Evolutionary conservation across 2,888 invertebrate genomes (phyloP).

Genomic region (Brachyptera risi): DNA sequence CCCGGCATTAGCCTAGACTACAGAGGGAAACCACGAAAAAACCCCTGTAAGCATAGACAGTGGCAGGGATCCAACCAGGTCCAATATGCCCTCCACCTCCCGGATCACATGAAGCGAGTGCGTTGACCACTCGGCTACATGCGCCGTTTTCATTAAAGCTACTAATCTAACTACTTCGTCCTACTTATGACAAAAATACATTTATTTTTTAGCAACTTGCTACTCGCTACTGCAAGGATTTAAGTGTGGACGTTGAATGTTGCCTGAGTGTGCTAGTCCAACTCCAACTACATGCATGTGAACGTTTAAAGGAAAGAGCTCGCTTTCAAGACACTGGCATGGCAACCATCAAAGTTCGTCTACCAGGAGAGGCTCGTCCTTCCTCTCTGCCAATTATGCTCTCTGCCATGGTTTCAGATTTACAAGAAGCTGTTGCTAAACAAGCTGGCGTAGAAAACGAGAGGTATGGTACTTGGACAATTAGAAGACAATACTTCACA

Average conservation of each 20-base stretch:
- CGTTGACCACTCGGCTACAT: too few relatives aligned
- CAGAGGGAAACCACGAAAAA: too few relatives aligned
- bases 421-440: constrained; percentile 52
- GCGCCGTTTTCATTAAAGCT: not conserved
- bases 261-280: constrained; percentile 56
- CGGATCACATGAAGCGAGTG: too few relatives aligned
- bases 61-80: too few relatives aligned
- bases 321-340: constrained; percentile 66
- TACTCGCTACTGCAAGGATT: constrained; percentile 51
- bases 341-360: constrained; percentile 67
- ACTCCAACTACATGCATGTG: constrained; percentile 64
- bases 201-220: constrained; percentile 56
- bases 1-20: too few relatives aligned
- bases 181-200: not conserved
- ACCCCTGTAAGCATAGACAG: too few relatives aligned
- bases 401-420: constrained; percentile 50
- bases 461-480: constrained; percentile 44
- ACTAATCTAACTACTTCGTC: constrained; percentile 1
- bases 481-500: not conserved
- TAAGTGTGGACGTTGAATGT: constrained; percentile 51
- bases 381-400: constrained; percentile 56
- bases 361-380: constrained; percentile 50
- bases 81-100: too few relatives aligned
- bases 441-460: constrained; percentile 46
- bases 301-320: constrained; percentile 64